Base-by-base conservation (phyloP, 1,140 invertebrate genomes). In the Semibalanus balanoides region DNA sequence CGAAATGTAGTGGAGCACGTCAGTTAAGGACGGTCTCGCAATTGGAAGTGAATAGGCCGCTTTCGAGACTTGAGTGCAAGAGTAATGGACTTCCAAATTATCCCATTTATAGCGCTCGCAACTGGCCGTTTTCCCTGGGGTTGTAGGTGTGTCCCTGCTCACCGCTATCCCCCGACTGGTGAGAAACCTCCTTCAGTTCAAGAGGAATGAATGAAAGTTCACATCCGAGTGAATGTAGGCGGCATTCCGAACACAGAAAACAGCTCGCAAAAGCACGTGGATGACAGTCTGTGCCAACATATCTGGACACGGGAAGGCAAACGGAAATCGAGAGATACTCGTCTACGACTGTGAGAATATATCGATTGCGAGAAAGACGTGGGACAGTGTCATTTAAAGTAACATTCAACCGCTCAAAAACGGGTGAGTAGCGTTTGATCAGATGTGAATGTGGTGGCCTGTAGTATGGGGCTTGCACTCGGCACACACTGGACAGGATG, bases 251-350 rank as follows among this genome's bases (percentile, higher is more conserved):
- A 40, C 22, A 78, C 31, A 31, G 40, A 35, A 74, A 75, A 78
- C n/a, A 76, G 35, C 0, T 31, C 35, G 29, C 73, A 64, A 40
- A 43, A 28, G 69, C 64, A 77, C 35, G n/a, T 29, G 70, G 30
- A 76, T 77, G 22, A 40, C 43, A 25, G 76, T 77, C 0, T 25
- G 0, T 31, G 74, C 76, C 29, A 43, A 64, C 74, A 77, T 75
- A 35, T 76, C 74, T 19, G 64, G 75, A 30, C 71, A 76, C 7
- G 74, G 76, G 28, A 71, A 75, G 19, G 74, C 25, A 64, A 77
- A 77, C 9, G 76, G 76, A 30, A 76, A 77, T 19, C 75, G 64
- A 40, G 71, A 78, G 35, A n/a, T 43, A 78, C 27, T 78, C 75
- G 74, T 77, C 76, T 75, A 76, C n/a, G 43, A 35, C 75, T 75